These are phyloP conservation scores for Pardalotus punctatus DNA, from an alignment of 2,113 vertebrate genomes.

Conservation along the genomic window DNA sequence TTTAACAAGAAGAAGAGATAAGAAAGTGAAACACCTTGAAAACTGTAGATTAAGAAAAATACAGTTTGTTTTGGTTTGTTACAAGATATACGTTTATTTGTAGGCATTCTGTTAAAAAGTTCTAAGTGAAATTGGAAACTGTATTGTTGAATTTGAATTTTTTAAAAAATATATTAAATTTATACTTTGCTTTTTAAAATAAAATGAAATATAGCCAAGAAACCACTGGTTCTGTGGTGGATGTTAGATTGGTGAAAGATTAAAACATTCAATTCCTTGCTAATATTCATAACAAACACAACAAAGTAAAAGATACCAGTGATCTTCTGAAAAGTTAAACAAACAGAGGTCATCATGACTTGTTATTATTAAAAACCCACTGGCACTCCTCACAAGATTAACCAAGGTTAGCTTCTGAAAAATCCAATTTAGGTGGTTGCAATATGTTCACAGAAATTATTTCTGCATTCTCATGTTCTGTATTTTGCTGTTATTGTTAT, in stretches of 20 bases:
- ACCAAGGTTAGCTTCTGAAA: background rate
- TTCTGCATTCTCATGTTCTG: background rate
- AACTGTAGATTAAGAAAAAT: background rate
- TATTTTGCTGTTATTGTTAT: background rate
- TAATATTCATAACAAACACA: background rate
- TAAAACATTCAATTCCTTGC: background rate
- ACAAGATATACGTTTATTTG: background rate
- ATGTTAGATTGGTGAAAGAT: background rate
- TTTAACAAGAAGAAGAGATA: background rate
- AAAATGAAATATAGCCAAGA: background rate
- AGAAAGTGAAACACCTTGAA: background rate
- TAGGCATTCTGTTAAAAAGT: background rate
- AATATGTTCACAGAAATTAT: background rate
- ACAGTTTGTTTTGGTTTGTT: accelerated
- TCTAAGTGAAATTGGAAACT: background rate
- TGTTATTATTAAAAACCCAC: background rate
- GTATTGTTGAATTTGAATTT: background rate
- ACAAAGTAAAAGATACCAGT: background rate
- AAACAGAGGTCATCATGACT: background rate
- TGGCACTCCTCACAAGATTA: background rate
- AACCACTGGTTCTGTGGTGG: background rate
- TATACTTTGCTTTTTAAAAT: background rate
- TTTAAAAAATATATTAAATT: background rate
- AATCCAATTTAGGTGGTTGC: background rate
- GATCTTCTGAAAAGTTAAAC: background rate